Evolutionary conservation across 1,140 invertebrate species (phyloP), one percentile per base, ranked within the genome.

Genomic region (Pteromalus puparum): DNA sequence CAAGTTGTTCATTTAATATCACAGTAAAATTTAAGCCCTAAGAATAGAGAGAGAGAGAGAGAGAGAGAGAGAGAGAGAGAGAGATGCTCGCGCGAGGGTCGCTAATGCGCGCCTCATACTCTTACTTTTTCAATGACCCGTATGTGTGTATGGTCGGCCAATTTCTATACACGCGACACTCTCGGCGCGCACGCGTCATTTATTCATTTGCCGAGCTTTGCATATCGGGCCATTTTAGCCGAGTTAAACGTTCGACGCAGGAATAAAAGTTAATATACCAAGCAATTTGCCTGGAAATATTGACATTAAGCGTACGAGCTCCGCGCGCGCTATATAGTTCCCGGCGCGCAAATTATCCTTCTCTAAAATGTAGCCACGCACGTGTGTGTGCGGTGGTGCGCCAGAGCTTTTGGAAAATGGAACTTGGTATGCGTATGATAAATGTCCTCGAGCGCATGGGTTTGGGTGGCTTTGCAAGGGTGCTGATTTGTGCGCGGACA

Each of bases 101-200:
- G 26, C 75, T 77, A 61, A 77, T 77, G 75, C 75, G 48, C 4
- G 24, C 7, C 7, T 18, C 34, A 5, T 34, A 18, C 21, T 30
- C 70, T 21, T 30, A 73, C 21, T 9, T 73, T 73, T 72, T 72
- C 15, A 34, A 38, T 30, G 70, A 72, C 2, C 28, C 0, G 5
- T 9, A 26, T 30, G 12, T 5, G 15, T 15, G 21, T 38, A 24
- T 75, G 1, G 85, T 26, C 72, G 80, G 76, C 73, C 26, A 53
- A 86, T 72, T 86, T 87, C 85, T 85, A 85, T 78, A 86, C 83
- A 83, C 72, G 4, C 42, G 61, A 18, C 28, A 34, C 30, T 2
- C 30, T 2, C 4, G 30, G 6, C 30, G 24, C 13, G 7, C 26
- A 74, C 72, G 67, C 77, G 83, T 68, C 85, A 87, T 85, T 87